phyloP scores from a whole-genome alignment of 2,888 invertebrate genomes.

The Dicycla oo region DNA sequence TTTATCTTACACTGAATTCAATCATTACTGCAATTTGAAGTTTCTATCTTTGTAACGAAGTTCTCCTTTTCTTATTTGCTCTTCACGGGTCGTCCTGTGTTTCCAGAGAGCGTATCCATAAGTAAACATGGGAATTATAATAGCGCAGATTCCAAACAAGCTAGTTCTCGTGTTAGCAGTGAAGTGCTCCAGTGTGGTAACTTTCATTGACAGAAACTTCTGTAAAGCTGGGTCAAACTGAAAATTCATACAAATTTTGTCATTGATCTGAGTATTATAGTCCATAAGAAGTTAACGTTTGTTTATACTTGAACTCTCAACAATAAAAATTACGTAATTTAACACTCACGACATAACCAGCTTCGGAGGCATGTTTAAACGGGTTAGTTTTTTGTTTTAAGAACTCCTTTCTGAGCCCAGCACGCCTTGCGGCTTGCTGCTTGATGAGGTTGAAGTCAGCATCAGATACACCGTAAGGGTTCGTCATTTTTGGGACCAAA shows the following conservation, averaged over 20 bases:
- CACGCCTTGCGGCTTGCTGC: slow-evolving; percentile 91
- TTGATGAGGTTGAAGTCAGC: slow-evolving; percentile 88
- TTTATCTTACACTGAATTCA: slow-evolving; percentile 38
- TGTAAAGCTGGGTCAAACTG: slow-evolving; percentile 96
- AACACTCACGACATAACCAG: slow-evolving; percentile 93
- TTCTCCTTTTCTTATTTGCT: slow-evolving; percentile 92
- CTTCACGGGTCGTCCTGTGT: slow-evolving; percentile 89
- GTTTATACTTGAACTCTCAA: slow-evolving; percentile 40
- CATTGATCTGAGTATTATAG: background rate
- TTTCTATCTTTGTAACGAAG: slow-evolving; percentile 93
- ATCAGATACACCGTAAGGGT: slow-evolving; percentile 89
- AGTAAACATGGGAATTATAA: slow-evolving; percentile 90
- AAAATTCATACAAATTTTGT: slow-evolving; percentile 71
- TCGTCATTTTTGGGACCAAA: slow-evolving; percentile 76
- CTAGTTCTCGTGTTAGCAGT: slow-evolving; percentile 91
- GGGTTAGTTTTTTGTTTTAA: slow-evolving; percentile 93
- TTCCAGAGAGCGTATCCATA: slow-evolving; percentile 89
- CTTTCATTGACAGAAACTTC: slow-evolving; percentile 93
- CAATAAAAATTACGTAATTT: slow-evolving; percentile 84
- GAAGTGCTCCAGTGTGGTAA: slow-evolving; percentile 92
- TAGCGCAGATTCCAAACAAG: slow-evolving; percentile 85
- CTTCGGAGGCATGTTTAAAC: slow-evolving; percentile 92
- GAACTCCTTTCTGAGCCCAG: slow-evolving; percentile 92
- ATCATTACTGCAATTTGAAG: slow-evolving; percentile 91
- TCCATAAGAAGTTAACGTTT: slow-evolving; percentile 19